phyloP scores from a whole-genome alignment of 2,113 vertebrate genomes.

The Scartelaos histophorus region DNA sequence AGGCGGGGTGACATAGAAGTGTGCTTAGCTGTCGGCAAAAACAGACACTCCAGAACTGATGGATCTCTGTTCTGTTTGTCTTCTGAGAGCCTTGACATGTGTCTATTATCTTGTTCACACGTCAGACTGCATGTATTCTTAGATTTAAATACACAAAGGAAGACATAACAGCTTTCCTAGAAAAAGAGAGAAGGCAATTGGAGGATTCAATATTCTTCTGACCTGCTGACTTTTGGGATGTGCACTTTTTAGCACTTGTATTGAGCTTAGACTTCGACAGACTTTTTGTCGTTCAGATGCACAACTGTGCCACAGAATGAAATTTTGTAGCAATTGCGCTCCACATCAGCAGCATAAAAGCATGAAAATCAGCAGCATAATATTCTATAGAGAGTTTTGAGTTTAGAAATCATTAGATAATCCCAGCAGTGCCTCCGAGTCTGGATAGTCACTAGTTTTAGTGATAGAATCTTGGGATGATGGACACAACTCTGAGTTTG shows the following conservation, averaged over 20 bases:
- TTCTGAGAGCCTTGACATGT: slow-evolving; percentile 14
- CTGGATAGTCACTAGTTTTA: too few relatives aligned
- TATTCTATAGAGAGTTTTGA: too few relatives aligned
- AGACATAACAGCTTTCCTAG: background rate
- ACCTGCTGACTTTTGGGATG: background rate
- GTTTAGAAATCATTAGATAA: too few relatives aligned
- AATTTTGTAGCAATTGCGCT: too few relatives aligned
- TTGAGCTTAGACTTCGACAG: too few relatives aligned
- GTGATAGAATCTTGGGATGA: too few relatives aligned
- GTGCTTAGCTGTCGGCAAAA: slow-evolving; percentile 33
- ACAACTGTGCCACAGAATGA: too few relatives aligned
- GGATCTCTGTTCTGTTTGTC: slow-evolving; percentile 17
- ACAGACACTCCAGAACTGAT: slow-evolving; percentile 16
- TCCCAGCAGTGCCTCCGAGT: too few relatives aligned
- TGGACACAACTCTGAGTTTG: background rate
- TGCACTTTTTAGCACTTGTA: background rate
- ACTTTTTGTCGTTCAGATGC: too few relatives aligned
- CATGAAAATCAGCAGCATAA: too few relatives aligned
- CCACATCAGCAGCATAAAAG: too few relatives aligned
- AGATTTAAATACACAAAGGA: slow-evolving; percentile 18
- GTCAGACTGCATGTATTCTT: slow-evolving; percentile 9
- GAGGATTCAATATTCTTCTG: background rate
- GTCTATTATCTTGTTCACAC: slow-evolving; percentile 28
- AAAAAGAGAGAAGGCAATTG: background rate
- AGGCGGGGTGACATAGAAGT: slow-evolving; percentile 45